A percentile compares a stretch with the other conserved stretches of the same genome.
These are phyloP conservation scores for Drosophila sulfurigaster DNA, from an alignment of 1,140 invertebrate species.

Conservation along the genomic window DNA sequence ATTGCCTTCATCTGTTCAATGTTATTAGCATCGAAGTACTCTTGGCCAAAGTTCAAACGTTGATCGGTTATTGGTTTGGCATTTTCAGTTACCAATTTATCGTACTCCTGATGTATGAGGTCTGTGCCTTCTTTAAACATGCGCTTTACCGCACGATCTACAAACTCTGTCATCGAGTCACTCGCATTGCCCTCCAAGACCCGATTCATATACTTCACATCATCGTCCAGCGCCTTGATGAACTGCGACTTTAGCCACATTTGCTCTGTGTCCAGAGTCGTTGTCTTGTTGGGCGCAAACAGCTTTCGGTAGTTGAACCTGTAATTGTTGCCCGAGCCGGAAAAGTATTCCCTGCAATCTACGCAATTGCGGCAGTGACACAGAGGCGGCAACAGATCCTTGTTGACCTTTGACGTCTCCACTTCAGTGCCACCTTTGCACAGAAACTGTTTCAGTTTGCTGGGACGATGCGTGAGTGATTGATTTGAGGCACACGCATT, in stretches of 20 bases:
- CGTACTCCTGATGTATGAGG: slow-evolving; percentile 37
- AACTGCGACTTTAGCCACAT: slow-evolving; percentile 47
- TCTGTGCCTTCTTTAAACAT: slow-evolving; percentile 31
- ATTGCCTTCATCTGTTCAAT: slow-evolving; percentile 51
- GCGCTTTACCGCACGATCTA: slow-evolving; percentile 32
- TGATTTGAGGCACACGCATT: not conserved
- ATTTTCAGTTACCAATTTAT: not conserved
- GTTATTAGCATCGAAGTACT: slow-evolving; percentile 53
- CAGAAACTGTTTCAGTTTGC: slow-evolving; percentile 42
- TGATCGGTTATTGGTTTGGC: not conserved
- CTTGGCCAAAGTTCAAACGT: slow-evolving; percentile 35
- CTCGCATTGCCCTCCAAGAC: slow-evolving; percentile 16
- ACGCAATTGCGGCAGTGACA: slow-evolving; percentile 2
- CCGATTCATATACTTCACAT: slow-evolving; percentile 46
- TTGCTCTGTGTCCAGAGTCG: slow-evolving; percentile 20
- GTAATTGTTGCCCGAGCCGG: not conserved
- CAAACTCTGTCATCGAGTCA: slow-evolving; percentile 24
- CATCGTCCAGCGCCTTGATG: slow-evolving; percentile 53
- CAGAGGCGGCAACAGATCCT: not conserved
- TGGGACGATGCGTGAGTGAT: slow-evolving; percentile 16
- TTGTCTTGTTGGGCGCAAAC: slow-evolving; percentile 20
- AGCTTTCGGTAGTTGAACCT: slow-evolving; percentile 58
- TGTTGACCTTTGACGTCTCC: not conserved
- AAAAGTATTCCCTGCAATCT: slow-evolving; percentile 24
- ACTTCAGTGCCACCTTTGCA: not conserved